Evolutionary conservation across 2,797 vertebrate genomes (phyloP), one percentile per base, ranked within the genome.

Genomic region (Coregonus sp.): DNA sequence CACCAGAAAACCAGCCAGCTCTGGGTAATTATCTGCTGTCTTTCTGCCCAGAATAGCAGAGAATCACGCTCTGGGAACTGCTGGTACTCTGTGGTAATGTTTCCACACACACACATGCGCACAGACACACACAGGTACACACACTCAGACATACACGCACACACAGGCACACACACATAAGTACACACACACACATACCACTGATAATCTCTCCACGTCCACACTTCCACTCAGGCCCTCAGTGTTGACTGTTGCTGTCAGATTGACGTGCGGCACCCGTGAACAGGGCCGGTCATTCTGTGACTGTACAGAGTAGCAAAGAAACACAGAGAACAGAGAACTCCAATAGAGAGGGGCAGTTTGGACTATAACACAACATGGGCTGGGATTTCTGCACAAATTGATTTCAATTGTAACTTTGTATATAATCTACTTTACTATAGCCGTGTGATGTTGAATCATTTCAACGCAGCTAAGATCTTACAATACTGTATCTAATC

Each of bases 11-110:
- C 77, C 87, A 81, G 3, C 78, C 83, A 85, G 83, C 37, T 70
- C 77, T 78, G 77, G 77, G 84, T 87, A 86, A 89, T 86, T 87
- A 86, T 79, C 72, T 71, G 71, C 80, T 82, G 82, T 79, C 80
- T 73, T 75, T 73, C 76, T 84, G 66, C 70, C 66, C 74, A 54
- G 73, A 29, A 4, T 70, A 16, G 66, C 33, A 37, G 29, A 68
- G 15, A 35, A 33, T 16, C 4, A 35, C 66, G 15, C 12, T 12
- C 66, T 35, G 29, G 66, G 31, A 68, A 16, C 9, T 16, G 40
- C 40, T 47, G 40, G 40, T 47, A 47, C 40, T 29, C 70, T 51
- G 6, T 52, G 7, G 20, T 20, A 52, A 25, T 72, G n/a, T 52
- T 47, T 52, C 12, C 66, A 15, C 29, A 71, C 63, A 50, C 52